Conservation (phyloP, 2,888 invertebrate species). For the Carpatolechia fugitivella region DNA sequence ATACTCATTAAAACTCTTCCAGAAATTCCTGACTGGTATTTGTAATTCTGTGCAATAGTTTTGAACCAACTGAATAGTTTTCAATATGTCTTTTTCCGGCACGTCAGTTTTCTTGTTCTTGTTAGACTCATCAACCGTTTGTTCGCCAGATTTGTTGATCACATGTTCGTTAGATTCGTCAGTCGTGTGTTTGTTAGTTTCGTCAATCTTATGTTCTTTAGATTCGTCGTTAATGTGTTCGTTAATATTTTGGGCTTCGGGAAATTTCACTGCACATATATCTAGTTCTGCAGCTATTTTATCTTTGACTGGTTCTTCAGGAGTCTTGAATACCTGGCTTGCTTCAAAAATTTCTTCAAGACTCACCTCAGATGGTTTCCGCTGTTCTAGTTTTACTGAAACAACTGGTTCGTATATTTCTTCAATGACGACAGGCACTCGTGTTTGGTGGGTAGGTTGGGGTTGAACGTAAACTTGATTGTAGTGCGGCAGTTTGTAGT, state of each 20-base stretch:
- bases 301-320: not conserved
- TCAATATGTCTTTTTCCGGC: constrained; percentile 38
- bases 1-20: constrained; percentile 42
- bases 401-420: not conserved
- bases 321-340: constrained; percentile 6
- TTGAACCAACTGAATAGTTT: constrained; percentile 46
- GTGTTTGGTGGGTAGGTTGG: not conserved
- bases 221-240: no score
- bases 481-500: constrained; percentile 3
- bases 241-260: no score
- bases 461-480: not conserved
- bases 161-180: not conserved
- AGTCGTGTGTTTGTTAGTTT: not conserved
- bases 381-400: not conserved
- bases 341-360: constrained; percentile 2
- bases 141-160: not conserved
- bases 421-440: not conserved
- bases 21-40: constrained; percentile 37
- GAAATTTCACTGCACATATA: no score
- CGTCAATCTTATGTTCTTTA: not conserved
- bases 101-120: constrained; percentile 21
- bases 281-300: no score
- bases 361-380: not conserved
- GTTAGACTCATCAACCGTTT: not conserved
- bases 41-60: constrained; percentile 41